These are phyloP conservation scores for Campoletis raptor DNA, from an alignment of 2,888 invertebrate species.

Conservation along the genomic window DNA sequence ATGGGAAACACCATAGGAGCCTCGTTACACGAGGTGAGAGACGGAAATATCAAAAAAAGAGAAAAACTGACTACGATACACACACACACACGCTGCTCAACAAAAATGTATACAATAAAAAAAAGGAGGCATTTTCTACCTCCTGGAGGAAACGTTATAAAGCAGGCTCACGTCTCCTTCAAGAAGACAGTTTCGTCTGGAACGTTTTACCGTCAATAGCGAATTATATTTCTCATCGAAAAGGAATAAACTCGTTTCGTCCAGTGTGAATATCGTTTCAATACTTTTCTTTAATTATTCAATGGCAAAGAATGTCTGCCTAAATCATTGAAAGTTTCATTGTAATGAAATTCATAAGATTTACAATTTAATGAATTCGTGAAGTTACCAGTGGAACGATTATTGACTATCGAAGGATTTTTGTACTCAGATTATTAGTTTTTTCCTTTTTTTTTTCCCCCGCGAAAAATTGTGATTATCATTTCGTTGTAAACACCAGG, in stretches of 20 bases:
- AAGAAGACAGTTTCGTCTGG: conserved; percentile 66
- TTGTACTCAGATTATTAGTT: not conserved
- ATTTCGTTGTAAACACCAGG: not conserved
- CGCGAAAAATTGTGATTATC: not conserved
- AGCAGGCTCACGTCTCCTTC: conserved; percentile 34
- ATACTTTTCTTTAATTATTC: not conserved
- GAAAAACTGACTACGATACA: conserved; percentile 42
- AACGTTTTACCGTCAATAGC: conserved; percentile 58
- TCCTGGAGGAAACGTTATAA: conserved; percentile 63
- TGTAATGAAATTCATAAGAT: not conserved
- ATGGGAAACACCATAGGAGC: conserved; percentile 81
- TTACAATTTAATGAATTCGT: not conserved
- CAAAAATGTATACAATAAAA: not conserved
- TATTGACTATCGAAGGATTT: not conserved
- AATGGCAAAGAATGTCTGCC: not conserved
- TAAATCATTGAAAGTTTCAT: not conserved
- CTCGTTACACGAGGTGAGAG: conserved; percentile 64
- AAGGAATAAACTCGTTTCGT: not conserved
- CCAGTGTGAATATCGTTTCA: not conserved
- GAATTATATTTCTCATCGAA: not conserved
- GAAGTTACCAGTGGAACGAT: not conserved
- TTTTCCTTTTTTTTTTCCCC: not conserved
- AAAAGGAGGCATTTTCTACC: conserved; percentile 44
- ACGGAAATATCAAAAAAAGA: conserved; percentile 33
- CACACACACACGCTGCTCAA: not conserved